Percentiles rank a stretch among this genome's conserved stretches.
phyloP scores from a whole-genome alignment of 2,113 vertebrate genomes.

The Cyphomyrus discorhynchus region DNA sequence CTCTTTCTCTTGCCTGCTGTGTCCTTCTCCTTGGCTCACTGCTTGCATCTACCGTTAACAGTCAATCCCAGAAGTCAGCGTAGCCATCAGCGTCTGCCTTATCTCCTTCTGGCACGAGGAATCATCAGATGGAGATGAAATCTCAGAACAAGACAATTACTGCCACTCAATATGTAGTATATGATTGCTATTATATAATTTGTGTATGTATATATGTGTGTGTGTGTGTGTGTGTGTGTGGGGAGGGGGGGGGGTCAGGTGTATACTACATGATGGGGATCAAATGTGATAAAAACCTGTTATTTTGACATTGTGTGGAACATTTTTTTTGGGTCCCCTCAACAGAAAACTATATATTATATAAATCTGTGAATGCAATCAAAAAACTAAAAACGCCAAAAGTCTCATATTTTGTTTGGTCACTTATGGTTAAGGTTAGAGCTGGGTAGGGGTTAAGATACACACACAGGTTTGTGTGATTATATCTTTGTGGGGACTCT shows the following conservation, averaged over 20 bases:
- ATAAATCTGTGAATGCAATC: neutral
- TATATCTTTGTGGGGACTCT: no score
- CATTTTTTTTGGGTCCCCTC: no score
- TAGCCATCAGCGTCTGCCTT: neutral
- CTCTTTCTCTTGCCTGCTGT: neutral
- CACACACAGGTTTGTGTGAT: no score
- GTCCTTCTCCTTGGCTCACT: neutral
- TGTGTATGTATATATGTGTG: neutral
- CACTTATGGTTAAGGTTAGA: no score
- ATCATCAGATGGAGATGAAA: neutral
- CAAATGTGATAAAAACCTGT: neutral
- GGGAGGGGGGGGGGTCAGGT: neutral
- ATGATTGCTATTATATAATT: neutral
- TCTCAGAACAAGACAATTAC: neutral
- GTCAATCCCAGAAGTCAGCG: neutral
- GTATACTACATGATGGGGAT: neutral
- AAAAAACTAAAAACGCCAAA: neutral
- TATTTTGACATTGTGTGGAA: no score
- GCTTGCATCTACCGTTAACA: neutral
- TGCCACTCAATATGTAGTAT: neutral
- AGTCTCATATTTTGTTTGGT: neutral
- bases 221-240: neutral
- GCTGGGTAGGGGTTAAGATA: no score
- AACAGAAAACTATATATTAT: no score
- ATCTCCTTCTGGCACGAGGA: neutral